These are phyloP conservation scores for Sebastes taczanowskii DNA, from an alignment of 2,797 vertebrate genomes.

Conservation along the genomic window DNA sequence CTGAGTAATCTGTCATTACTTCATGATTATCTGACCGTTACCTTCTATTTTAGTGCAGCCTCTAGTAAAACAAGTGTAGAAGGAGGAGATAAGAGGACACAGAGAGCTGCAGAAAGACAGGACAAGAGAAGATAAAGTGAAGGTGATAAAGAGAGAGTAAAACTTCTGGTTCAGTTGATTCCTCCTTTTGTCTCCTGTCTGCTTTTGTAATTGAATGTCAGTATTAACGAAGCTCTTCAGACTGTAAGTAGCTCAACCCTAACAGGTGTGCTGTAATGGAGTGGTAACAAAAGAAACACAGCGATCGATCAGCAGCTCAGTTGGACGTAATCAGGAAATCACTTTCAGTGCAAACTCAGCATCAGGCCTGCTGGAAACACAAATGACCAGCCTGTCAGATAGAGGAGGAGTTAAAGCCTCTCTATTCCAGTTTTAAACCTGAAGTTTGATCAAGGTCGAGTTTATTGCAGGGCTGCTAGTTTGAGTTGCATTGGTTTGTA, in stretches of 20 bases:
- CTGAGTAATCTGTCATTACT: not conserved
- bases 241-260: slow-evolving; percentile 5
- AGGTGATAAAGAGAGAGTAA: not conserved
- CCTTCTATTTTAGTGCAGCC: not conserved
- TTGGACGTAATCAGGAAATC: not conserved
- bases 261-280: slow-evolving; percentile 11
- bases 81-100: not conserved
- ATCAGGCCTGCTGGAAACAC: not conserved
- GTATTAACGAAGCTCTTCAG: slow-evolving; percentile 4
- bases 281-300: not conserved
- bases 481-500: not conserved
- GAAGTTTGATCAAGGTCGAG: not conserved
- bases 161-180: not conserved
- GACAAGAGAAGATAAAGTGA: not conserved
- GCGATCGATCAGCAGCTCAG: slow-evolving; percentile 21
- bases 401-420: not conserved
- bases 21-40: not conserved
- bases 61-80: not conserved
- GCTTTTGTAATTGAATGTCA: slow-evolving; percentile 20
- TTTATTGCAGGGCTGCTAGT: not conserved
- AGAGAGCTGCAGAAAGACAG: not conserved
- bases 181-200: not conserved
- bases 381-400: not conserved
- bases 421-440: not conserved
- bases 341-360: not conserved